phyloP scores from a whole-genome alignment of 2,113 vertebrate genomes.

The Pteropus alecto region DNA sequence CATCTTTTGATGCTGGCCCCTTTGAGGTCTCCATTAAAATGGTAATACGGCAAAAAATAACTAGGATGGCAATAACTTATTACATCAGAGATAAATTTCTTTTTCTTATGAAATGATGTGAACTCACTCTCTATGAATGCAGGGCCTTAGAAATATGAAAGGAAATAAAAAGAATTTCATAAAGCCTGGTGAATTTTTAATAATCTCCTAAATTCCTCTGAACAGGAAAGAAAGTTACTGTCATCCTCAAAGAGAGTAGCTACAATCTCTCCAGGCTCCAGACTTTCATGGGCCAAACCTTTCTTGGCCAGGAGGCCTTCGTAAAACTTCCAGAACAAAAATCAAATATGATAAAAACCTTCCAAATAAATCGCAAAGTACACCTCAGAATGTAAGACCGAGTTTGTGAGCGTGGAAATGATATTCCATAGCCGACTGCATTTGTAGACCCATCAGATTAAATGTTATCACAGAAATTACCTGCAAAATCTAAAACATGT shows the following conservation, averaged over 20 bases:
- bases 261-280: background rate
- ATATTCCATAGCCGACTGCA: background rate
- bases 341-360: background rate
- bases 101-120: background rate
- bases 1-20: background rate
- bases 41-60: background rate
- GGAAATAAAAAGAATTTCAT: background rate
- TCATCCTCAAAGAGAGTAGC: background rate
- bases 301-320: background rate
- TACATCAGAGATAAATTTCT: background rate
- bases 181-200: background rate
- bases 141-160: background rate
- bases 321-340: constrained; percentile 19
- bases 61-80: background rate
- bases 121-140: background rate
- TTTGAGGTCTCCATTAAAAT: background rate
- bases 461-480: background rate
- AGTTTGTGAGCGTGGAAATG: background rate
- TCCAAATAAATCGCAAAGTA: background rate
- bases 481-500: background rate
- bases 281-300: background rate
- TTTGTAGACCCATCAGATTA: background rate
- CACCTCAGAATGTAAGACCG: background rate
- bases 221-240: background rate
- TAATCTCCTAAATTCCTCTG: background rate